Conservation (phyloP, 1,140 invertebrate species). For the Camponotus vicinus region DNA sequence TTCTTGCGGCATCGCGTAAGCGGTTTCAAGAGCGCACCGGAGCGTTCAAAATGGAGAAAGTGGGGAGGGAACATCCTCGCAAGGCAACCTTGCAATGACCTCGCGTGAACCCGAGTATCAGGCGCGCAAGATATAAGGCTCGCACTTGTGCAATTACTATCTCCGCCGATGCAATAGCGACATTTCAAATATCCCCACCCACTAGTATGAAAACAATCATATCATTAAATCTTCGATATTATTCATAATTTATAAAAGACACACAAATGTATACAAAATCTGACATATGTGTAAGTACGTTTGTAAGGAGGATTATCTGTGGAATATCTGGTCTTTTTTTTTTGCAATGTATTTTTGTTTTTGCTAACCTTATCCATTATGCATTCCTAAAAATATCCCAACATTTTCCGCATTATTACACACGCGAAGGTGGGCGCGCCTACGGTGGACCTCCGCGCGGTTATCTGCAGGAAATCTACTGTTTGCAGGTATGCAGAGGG, state of each 20-base stretch:
- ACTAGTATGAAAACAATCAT: background rate
- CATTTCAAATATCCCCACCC: background rate
- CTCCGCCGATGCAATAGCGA: background rate
- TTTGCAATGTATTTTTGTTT: slow-evolving; percentile 1
- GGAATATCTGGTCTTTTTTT: background rate
- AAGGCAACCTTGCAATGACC: slow-evolving; percentile 85
- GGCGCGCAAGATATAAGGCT: slow-evolving; percentile 47
- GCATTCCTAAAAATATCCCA: slow-evolving; percentile 34
- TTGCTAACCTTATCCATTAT: background rate
- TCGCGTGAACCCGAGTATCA: slow-evolving; percentile 82
- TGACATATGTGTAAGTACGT: background rate
- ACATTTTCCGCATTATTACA: slow-evolving; percentile 55
- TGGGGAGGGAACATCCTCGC: slow-evolving; percentile 74
- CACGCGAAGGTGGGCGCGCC: slow-evolving; percentile 66
- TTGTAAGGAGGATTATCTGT: background rate
- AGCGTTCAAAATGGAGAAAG: slow-evolving; percentile 72
- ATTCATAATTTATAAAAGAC: background rate
- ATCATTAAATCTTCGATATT: background rate
- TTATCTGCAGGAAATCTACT: slow-evolving; percentile 85
- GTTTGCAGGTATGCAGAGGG: slow-evolving; percentile 81
- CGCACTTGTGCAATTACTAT: slow-evolving; percentile 3
- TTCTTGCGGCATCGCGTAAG: slow-evolving; percentile 38
- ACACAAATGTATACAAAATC: background rate
- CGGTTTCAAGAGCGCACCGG: slow-evolving; percentile 65
- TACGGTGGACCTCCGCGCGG: slow-evolving; percentile 81